phyloP scores from a whole-genome alignment of 2,113 vertebrate genomes.

The Sebastes schlegelii region DNA sequence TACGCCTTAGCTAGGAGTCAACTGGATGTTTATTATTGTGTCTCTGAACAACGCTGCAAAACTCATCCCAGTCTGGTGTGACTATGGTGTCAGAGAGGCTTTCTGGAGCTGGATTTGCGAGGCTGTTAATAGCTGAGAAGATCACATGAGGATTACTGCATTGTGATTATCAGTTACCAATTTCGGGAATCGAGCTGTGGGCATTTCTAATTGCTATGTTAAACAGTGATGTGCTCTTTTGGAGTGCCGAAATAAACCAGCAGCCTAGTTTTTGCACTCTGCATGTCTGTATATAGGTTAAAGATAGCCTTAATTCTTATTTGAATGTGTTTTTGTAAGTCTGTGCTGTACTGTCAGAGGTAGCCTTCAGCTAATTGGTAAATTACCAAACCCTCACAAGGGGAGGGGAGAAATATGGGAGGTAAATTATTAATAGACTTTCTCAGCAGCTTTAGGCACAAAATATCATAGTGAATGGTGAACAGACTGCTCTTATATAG shows the following conservation, averaged over 20 bases:
- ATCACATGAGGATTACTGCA: conserved; percentile 35
- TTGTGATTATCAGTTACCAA: conserved; percentile 35
- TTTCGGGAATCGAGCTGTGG: conserved; percentile 15
- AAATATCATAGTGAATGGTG: background rate
- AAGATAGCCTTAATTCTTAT: background rate
- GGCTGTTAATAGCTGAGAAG: conserved; percentile 35
- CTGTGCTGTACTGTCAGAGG: background rate
- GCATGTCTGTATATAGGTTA: background rate
- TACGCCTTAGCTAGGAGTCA: conserved; percentile 12
- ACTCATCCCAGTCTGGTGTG: conserved; percentile 27
- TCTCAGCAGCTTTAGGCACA: background rate
- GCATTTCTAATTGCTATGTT: background rate
- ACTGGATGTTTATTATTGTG: conserved; percentile 23
- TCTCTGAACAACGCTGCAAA: conserved; percentile 27
- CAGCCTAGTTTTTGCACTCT: background rate
- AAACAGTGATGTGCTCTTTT: background rate
- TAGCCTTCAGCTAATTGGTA: background rate
- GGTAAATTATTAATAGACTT: conserved; percentile 17
- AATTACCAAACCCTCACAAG: background rate
- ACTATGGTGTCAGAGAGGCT: conserved; percentile 14
- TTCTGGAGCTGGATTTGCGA: conserved; percentile 36
- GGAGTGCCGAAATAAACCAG: conserved; percentile 1
- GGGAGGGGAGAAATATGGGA: background rate
- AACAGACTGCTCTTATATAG: background rate
- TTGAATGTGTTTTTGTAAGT: background rate